Percentiles rank a stretch among this genome's conserved stretches.
Conservation (phyloP, 1,140 invertebrate species). For the Mactra quadrangularis region DNA sequence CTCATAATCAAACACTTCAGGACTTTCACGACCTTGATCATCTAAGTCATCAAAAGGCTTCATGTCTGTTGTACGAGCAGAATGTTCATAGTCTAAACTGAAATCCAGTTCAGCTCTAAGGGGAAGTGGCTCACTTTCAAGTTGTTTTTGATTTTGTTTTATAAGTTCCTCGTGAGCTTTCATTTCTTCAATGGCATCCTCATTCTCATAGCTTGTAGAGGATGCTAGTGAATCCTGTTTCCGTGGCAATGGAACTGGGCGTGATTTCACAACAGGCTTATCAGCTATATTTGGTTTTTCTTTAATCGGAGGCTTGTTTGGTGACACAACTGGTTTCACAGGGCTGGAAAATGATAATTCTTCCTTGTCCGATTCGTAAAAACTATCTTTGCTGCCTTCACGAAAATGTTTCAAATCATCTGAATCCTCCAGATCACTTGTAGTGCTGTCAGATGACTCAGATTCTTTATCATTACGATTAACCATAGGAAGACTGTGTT, state of each 20-base stretch:
- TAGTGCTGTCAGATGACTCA: constrained; percentile 52
- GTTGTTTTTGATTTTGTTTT: constrained; percentile 12
- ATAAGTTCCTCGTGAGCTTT: constrained; percentile 47
- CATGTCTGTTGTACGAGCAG: constrained; percentile 10
- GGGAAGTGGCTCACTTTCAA: neutral
- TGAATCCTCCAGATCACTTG: constrained; percentile 47
- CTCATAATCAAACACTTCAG: constrained; percentile 63
- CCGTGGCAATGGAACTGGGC: constrained; percentile 67
- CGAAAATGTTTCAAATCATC: constrained; percentile 19
- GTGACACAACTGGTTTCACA: neutral
- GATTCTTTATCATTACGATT: constrained; percentile 3
- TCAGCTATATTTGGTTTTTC: constrained; percentile 15
- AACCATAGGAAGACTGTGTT: constrained; percentile 47
- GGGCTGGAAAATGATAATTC: constrained; percentile 46
- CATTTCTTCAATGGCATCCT: constrained; percentile 50
- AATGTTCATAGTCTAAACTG: constrained; percentile 46
- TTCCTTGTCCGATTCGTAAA: constrained; percentile 80
- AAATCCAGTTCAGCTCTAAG: constrained; percentile 26
- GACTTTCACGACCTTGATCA: constrained; percentile 30
- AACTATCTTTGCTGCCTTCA: constrained; percentile 71
- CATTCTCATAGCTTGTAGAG: constrained; percentile 64
- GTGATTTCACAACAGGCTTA: constrained; percentile 34
- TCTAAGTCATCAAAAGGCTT: constrained; percentile 26
- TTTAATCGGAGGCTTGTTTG: constrained; percentile 10
- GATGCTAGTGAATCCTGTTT: constrained; percentile 62